Percentiles rank a stretch among this genome's conserved stretches.
Evolutionary conservation across 2,113 vertebrate species (phyloP).

Genomic region (Turnix velox): DNA sequence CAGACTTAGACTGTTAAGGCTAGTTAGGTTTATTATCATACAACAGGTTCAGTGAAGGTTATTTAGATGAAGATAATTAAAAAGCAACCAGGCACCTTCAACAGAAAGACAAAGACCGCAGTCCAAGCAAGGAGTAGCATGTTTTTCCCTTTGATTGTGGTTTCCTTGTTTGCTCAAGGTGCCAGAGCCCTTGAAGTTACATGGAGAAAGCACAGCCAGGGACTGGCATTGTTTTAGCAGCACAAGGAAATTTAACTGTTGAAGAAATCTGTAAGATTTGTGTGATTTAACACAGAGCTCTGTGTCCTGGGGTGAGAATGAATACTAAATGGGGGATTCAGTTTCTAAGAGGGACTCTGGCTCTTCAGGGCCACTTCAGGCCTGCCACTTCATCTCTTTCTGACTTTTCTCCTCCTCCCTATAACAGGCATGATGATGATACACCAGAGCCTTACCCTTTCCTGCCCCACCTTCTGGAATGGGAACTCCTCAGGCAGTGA

Average conservation of each 20-base stretch:
- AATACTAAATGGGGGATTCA: neutral
- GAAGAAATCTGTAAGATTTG: neutral
- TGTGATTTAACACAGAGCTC: neutral
- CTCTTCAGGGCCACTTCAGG: neutral
- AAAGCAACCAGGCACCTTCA: constrained; percentile 16
- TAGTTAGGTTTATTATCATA: neutral
- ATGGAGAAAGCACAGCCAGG: neutral
- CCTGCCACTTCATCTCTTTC: neutral
- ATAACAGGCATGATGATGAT: neutral
- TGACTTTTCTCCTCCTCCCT: neutral
- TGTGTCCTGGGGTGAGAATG: neutral
- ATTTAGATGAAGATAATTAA: neutral
- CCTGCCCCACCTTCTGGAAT: neutral
- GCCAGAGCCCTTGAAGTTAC: neutral
- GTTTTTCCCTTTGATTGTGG: constrained; percentile 14
- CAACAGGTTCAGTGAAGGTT: neutral
- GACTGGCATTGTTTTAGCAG: neutral
- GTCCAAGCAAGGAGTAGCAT: constrained; percentile 10
- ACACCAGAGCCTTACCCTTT: neutral
- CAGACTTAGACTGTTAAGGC: neutral
- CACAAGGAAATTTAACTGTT: neutral
- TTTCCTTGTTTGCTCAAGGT: constrained; percentile 37
- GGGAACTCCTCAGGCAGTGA: neutral
- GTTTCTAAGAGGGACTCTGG: neutral
- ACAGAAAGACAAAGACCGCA: constrained; percentile 7